Percentiles rank a stretch among this genome's conserved stretches.
phyloP scores from a whole-genome alignment of 2,113 vertebrate species.

The Lichenostomus cassidix region DNA sequence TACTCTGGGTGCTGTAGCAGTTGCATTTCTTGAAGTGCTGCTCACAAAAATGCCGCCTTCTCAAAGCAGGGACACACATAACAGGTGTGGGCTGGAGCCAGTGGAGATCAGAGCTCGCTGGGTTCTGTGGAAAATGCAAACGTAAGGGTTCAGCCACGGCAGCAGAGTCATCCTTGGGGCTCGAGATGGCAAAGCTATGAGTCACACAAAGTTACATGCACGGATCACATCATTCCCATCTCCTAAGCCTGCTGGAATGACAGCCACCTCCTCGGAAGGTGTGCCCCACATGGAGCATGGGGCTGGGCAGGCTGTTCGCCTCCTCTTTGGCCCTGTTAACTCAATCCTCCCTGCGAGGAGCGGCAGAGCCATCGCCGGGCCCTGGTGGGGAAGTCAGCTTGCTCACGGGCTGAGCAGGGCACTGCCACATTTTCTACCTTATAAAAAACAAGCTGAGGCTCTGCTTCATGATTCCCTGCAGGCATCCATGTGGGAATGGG shows the following conservation, averaged over 20 bases:
- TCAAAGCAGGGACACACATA: rapidly evolving
- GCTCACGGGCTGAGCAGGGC: rapidly evolving
- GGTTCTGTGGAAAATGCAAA: neutral
- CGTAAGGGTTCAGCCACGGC: rapidly evolving
- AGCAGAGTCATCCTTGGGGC: neutral
- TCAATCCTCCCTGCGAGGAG: neutral
- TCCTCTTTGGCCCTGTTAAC: neutral
- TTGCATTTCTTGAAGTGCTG: neutral
- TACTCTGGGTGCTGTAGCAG: neutral
- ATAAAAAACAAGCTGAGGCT: neutral
- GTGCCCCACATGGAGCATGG: neutral
- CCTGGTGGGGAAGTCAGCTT: neutral
- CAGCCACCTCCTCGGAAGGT: neutral
- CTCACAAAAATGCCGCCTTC: neutral
- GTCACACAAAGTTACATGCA: neutral
- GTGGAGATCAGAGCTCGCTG: rapidly evolving
- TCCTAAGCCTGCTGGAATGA: neutral
- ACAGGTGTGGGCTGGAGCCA: neutral
- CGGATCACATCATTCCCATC: neutral
- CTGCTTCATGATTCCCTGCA: neutral
- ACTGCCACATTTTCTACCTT: neutral
- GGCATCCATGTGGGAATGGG: neutral
- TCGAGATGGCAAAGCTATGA: neutral
- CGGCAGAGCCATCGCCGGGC: neutral
- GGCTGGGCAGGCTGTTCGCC: neutral